phyloP scores from a whole-genome alignment of 2,113 vertebrate genomes.

The Mirza zaza region DNA sequence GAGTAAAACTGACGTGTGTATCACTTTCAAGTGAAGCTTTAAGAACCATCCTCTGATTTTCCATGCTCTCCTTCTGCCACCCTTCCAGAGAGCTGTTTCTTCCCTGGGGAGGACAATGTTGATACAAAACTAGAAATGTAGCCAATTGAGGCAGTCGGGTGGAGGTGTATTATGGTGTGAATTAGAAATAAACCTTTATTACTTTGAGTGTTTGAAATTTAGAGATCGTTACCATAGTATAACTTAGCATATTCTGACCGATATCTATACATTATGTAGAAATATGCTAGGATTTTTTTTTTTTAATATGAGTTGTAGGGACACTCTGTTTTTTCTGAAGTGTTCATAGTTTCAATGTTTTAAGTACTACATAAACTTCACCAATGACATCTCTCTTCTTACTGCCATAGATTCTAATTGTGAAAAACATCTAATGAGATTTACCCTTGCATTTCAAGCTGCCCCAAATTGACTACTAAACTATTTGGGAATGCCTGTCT shows the following conservation, averaged over 20 bases:
- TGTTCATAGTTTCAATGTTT: background rate
- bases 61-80: background rate
- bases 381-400: background rate
- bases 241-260: background rate
- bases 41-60: background rate
- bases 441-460: background rate
- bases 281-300: background rate
- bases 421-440: background rate
- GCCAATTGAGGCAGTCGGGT: accelerated
- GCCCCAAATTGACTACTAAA: background rate
- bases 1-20: background rate
- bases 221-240: background rate
- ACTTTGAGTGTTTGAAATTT: background rate
- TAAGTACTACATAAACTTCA: background rate
- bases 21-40: background rate
- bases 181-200: background rate
- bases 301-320: background rate
- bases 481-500: background rate
- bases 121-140: background rate
- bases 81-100: background rate
- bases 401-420: background rate
- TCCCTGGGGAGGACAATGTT: background rate
- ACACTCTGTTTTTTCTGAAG: background rate
- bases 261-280: background rate
- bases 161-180: background rate